Evolutionary conservation across 1,140 invertebrate species (phyloP).

Genomic region (Marisa cornuarietis): DNA sequence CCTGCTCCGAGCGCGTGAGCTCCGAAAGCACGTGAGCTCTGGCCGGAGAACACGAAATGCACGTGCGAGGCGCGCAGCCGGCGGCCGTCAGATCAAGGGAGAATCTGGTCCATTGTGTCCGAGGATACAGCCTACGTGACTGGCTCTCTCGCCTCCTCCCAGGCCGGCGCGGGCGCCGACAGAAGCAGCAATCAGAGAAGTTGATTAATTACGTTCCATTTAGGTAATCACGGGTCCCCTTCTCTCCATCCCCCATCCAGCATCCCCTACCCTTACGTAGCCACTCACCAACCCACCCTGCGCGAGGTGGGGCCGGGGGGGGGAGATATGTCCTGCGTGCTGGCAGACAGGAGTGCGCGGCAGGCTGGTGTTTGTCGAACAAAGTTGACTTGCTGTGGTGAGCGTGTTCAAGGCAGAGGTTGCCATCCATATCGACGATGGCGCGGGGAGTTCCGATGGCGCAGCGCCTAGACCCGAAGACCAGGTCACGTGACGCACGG

Average conservation of each 20-base stretch:
- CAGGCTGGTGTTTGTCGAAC: no score
- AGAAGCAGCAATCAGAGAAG: conserved; percentile 13
- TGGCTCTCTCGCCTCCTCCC: neutral
- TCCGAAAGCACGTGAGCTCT: conserved; percentile 9
- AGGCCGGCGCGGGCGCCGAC: neutral
- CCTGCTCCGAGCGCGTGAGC: conserved; percentile 11
- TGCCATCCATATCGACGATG: no score
- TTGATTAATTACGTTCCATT: conserved; percentile 25
- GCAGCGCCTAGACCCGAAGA: no score
- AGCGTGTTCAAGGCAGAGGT: no score
- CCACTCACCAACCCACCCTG: no score
- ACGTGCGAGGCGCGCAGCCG: conserved; percentile 15
- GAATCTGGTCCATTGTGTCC: conserved; percentile 9
- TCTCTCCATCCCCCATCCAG: neutral
- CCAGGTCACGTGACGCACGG: no score
- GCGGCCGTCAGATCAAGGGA: neutral
- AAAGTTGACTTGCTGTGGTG: no score
- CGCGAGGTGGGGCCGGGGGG: no score
- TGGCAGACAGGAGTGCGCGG: no score
- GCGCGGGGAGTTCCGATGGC: no score
- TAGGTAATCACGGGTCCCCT: conserved; percentile 18
- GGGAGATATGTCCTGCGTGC: no score
- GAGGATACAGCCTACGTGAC: conserved; percentile 16
- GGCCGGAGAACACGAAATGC: neutral
- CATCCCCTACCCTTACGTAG: no score